These are phyloP conservation scores for Ailurus styani DNA, from an alignment of 2,113 vertebrate species.

Conservation along the genomic window DNA sequence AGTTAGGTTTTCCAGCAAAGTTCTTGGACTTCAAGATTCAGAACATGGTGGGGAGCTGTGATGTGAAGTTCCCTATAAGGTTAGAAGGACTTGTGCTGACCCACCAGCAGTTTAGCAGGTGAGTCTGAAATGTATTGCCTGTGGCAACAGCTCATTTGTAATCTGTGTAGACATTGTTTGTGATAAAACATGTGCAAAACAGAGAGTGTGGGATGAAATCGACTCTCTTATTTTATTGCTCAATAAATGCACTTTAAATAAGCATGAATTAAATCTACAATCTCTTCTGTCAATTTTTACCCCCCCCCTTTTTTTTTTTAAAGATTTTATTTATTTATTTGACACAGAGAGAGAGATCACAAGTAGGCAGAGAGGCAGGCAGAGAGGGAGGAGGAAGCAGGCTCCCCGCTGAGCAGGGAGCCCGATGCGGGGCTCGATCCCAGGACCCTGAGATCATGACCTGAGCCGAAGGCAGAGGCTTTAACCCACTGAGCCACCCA, in stretches of 20 bases:
- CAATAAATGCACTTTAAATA: neutral
- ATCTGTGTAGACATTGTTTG: neutral
- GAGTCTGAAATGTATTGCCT: neutral
- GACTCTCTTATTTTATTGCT: neutral
- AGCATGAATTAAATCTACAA: neutral
- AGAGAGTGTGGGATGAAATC: neutral
- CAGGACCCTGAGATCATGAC: too few species aligned
- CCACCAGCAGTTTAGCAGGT: slow-evolving; percentile 99
- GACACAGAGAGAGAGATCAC: too few species aligned
- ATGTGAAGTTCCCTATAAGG: slow-evolving; percentile 98
- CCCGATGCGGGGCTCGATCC: too few species aligned
- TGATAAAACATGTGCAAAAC: neutral
- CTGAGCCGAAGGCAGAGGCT: too few species aligned
- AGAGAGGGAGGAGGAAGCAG: too few species aligned
- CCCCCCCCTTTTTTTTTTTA: too few species aligned
- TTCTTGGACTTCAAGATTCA: slow-evolving; percentile 99
- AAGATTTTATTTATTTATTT: too few species aligned
- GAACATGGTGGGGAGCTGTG: slow-evolving; percentile 99
- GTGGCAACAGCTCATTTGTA: neutral
- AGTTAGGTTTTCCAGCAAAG: slow-evolving; percentile 97
- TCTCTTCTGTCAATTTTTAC: neutral
- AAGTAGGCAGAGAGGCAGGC: too few species aligned
- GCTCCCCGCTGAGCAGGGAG: too few species aligned
- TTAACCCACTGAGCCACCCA: too few species aligned
- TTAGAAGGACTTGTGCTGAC: slow-evolving; percentile 96